Evolutionary conservation across 2,797 vertebrate species (phyloP), one percentile per base, ranked within the genome.

Genomic region (Lutjanus campechanus): DNA sequence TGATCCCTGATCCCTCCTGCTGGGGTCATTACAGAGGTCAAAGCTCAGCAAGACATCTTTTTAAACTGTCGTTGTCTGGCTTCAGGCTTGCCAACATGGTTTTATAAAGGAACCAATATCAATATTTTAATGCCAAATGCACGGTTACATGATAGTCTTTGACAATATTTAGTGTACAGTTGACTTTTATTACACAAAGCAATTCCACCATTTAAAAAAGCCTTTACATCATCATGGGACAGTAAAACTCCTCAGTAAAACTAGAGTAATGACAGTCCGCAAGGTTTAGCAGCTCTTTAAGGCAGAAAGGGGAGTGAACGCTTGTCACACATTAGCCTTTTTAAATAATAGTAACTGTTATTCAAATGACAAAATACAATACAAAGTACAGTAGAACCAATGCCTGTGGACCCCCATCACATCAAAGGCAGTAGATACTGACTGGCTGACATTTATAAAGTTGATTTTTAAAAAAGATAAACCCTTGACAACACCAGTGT

Each of bases 11-110:
- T 44, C 74, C 20, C 19, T 56, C 65, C 15, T 40, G n/a, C 15
- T 13, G 11, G 60, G 22, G 58, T 69, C 55, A 17, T 47, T 22
- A 47, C 46, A 53, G 40, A 44, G 61, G 51, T 71, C 44, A 63
- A 73, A 61, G 69, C 22, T 66, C 69, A 73, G 19, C 1, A 0
- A 43, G 20, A 12, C 40, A 6, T 16, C 59, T 46, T 66, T 29
- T n/a, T 56, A 15, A 15, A 54, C 63, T 29, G 29, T 5, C 46
- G 7, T 1, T 47, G 50, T 64, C 49, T 51, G 59, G 8, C 2
- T 44, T 22, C n/a, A 15, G 40, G 19, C 49, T 43, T 9, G 10
- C 29, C 46, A 29, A 10, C 11, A 13, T 41, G 8, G 17, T 65
- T 20, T 62, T 20, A 12, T 8, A 8, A 44, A 51, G 15, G 16